A percentile compares a stretch with the other conserved stretches of the same genome.
Evolutionary conservation across 2,797 vertebrate species (phyloP).

Genomic region (Prionace glauca): DNA sequence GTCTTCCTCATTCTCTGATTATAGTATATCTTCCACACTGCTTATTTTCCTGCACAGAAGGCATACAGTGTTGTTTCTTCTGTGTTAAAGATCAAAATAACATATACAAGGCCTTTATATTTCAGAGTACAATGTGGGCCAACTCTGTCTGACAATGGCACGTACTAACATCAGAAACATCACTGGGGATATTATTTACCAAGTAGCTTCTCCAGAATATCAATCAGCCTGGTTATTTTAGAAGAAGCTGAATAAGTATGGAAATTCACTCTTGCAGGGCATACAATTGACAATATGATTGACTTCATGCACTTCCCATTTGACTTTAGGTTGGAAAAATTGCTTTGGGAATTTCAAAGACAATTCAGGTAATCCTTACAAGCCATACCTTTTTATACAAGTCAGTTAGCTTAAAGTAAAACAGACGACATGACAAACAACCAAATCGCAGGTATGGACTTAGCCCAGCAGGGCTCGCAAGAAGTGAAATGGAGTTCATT

Average conservation of each 20-base stretch:
- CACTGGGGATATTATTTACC: neutral
- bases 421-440: slow-evolving; percentile 86
- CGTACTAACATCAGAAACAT: neutral
- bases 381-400: slow-evolving; percentile 82
- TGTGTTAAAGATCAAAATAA: too few species aligned
- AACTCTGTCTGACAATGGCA: neutral
- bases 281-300: neutral
- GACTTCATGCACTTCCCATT: neutral
- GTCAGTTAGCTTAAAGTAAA: slow-evolving; percentile 89
- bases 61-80: too few species aligned
- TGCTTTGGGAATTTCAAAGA: neutral
- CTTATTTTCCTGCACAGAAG: too few species aligned
- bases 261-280: neutral
- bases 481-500: slow-evolving; percentile 86
- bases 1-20: too few species aligned
- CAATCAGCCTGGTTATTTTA: neutral
- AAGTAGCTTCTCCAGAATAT: neutral
- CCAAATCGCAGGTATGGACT: slow-evolving; percentile 91
- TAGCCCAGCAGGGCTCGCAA: slow-evolving; percentile 86
- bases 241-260: neutral
- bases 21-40: too few species aligned
- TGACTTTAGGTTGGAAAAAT: neutral
- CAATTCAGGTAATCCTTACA: neutral
- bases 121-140: neutral
- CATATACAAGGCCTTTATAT: neutral